A percentile compares a stretch with the other conserved stretches of the same genome.
Evolutionary conservation across 2,113 vertebrate genomes (phyloP).

Genomic region (Rhabdornis inornatus): DNA sequence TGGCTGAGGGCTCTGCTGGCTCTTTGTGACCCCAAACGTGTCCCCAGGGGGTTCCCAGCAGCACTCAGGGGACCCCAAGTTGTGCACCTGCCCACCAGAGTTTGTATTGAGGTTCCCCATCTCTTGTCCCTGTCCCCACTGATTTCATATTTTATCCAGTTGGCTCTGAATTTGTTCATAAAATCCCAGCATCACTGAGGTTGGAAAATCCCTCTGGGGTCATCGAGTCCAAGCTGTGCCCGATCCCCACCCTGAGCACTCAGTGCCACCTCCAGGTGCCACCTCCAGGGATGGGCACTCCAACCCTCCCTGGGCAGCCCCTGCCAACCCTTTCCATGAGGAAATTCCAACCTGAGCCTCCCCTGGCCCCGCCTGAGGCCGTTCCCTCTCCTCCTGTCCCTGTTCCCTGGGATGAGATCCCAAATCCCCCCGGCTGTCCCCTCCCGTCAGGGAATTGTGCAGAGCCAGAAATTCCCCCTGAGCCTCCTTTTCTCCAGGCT

Average conservation of each 20-base stretch:
- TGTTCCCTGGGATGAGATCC: neutral
- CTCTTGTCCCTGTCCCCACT: neutral
- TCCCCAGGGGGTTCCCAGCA: neutral
- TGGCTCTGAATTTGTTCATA: neutral
- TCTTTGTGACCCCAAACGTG: neutral
- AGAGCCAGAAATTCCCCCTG: neutral
- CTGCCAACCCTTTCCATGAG: neutral
- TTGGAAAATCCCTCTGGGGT: accelerated
- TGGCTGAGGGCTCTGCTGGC: neutral
- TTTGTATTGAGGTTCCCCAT: neutral
- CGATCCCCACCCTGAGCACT: accelerated
- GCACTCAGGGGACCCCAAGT: neutral
- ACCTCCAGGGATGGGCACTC: accelerated
- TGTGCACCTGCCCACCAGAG: neutral
- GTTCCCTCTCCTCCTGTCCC: neutral
- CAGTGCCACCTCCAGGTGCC: neutral
- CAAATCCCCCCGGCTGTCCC: neutral
- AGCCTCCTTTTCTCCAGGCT: neutral
- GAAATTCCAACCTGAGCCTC: neutral
- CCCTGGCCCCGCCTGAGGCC: neutral
- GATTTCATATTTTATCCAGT: neutral
- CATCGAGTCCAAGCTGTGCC: accelerated
- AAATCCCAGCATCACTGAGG: neutral
- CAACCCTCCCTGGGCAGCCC: neutral
- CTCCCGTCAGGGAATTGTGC: neutral